Conservation (phyloP, 2,113 vertebrate genomes). For the Mobula hypostoma region DNA sequence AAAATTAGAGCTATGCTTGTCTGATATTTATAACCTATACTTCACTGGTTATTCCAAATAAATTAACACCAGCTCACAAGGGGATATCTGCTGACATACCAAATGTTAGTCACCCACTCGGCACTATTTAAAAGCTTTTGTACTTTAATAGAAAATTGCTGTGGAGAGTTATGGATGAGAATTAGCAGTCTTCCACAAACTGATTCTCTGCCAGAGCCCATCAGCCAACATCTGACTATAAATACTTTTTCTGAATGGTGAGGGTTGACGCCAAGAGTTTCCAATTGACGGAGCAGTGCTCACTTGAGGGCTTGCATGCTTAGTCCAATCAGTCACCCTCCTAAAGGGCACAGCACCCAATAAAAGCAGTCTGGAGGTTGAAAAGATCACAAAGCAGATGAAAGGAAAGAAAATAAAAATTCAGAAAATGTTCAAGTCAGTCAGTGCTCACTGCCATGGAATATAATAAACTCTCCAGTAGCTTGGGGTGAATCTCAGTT, state of each 20-base stretch:
- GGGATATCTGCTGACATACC: neutral
- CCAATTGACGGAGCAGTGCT: neutral
- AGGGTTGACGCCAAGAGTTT: neutral
- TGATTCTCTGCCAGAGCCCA: neutral
- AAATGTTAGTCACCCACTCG: neutral
- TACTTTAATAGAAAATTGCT: neutral
- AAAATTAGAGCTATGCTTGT: neutral
- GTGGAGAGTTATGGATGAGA: neutral
- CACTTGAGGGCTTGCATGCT: neutral
- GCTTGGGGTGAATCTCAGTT: neutral
- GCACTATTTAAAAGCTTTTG: neutral
- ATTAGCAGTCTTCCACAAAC: neutral
- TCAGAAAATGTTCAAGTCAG: neutral
- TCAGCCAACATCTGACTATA: neutral
- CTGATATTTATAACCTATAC: conserved; percentile 22
- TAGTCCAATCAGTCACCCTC: neutral
- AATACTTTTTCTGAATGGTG: neutral
- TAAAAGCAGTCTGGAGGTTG: neutral
- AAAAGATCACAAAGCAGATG: neutral
- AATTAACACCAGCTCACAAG: conserved; percentile 15
- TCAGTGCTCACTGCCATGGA: neutral
- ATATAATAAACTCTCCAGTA: neutral
- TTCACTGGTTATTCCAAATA: conserved; percentile 12
- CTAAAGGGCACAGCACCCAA: neutral
- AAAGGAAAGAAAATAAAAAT: neutral